Evolutionary conservation across 2,888 invertebrate species (phyloP).

Genomic region (Andrena dorsata): DNA sequence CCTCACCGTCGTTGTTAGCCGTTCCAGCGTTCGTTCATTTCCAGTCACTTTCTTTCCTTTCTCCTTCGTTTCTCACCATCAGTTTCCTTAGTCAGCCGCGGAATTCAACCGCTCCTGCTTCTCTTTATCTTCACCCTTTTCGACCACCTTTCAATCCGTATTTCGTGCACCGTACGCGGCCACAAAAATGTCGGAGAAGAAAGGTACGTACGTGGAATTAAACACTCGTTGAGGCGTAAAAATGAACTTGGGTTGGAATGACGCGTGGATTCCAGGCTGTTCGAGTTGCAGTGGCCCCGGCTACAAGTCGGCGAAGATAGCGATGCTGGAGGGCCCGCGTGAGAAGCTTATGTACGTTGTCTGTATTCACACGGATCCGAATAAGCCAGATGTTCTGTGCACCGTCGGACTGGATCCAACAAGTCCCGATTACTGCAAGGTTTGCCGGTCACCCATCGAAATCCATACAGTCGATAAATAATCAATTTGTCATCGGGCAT

Average conservation of each 20-base stretch:
- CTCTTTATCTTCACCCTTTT: neutral
- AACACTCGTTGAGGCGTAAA: neutral
- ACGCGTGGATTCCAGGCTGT: conserved; percentile 51
- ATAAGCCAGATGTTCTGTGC: conserved; percentile 94
- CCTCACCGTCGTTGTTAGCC: neutral
- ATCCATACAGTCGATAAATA: too few relatives aligned
- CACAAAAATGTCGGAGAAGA: conserved; percentile 5
- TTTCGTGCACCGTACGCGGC: neutral
- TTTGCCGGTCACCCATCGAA: conserved; percentile 77
- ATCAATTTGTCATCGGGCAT: too few relatives aligned
- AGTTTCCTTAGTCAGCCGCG: too few relatives aligned
- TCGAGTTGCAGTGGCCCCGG: conserved; percentile 88
- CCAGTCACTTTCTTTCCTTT: neutral
- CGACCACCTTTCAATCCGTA: neutral
- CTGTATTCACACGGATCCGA: conserved; percentile 92
- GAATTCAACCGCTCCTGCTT: neutral
- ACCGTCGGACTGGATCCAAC: conserved; percentile 96
- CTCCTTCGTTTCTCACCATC: neutral
- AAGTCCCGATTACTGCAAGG: conserved; percentile 94
- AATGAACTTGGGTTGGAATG: neutral
- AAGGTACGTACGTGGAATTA: conserved; percentile 1
- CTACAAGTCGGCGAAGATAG: conserved; percentile 92
- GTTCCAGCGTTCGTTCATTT: neutral
- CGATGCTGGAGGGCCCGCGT: conserved; percentile 92
- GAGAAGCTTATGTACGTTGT: conserved; percentile 96